Conservation (phyloP, 2,113 vertebrate genomes). For the Calyptomena viridis region DNA sequence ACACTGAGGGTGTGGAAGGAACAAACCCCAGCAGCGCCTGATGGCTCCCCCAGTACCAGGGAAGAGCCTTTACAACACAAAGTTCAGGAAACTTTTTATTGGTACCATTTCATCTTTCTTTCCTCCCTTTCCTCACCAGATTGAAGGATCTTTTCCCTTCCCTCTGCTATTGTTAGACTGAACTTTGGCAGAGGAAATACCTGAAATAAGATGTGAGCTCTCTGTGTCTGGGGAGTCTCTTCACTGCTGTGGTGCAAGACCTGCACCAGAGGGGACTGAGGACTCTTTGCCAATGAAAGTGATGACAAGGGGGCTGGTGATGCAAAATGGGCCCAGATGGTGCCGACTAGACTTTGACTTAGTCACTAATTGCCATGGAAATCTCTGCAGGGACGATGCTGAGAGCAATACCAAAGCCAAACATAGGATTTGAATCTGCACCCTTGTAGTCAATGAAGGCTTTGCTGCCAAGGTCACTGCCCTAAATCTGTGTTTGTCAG, state of each 20-base stretch:
- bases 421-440: not conserved
- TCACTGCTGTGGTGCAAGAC: not conserved
- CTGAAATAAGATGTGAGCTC: not conserved
- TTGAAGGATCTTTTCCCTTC: not conserved
- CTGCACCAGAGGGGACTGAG: not conserved
- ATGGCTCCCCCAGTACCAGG: not conserved
- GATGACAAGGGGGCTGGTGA: not conserved
- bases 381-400: not conserved
- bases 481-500: not conserved
- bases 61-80: not conserved
- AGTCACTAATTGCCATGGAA: not conserved
- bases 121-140: not conserved
- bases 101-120: not conserved
- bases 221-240: not conserved
- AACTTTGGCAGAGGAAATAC: not conserved
- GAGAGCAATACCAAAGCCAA: not conserved
- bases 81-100: not conserved
- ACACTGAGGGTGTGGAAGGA: not conserved
- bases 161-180: not conserved
- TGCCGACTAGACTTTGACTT: constrained; percentile 5
- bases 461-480: not conserved
- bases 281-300: not conserved
- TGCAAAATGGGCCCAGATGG: constrained; percentile 3
- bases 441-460: not conserved
- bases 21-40: not conserved